Base-by-base conservation (phyloP, 1,140 invertebrate genomes). In the Coboldia fuscipes region DNA sequence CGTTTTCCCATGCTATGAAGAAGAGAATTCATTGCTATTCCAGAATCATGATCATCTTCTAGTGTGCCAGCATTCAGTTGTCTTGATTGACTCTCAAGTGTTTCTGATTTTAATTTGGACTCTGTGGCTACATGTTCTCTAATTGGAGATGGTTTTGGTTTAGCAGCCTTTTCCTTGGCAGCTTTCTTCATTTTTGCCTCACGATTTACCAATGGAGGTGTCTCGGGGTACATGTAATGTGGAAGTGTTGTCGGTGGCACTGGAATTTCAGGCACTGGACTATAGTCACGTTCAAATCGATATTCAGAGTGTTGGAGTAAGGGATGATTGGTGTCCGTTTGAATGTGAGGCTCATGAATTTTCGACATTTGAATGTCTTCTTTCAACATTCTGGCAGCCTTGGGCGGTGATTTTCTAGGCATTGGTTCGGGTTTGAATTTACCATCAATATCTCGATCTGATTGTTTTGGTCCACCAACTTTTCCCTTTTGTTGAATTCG, bases 231-330 rank as follows among this genome's bases (percentile, higher is more conserved):
- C 38, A 72, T 56, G 46, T 72, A 68, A 41, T 72, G 70, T 17
- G 63, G 64, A 38, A 66, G 58, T 43, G 71, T 70, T 2, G 68
- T 68, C 13, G 69, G 69, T 43, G 71, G 66, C 16, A 71, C 57
- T 32, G 70, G 70, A 41, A 70, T 70, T 22, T 71, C 60, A 8
- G 64, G 56, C 29, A 65, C 63, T 38, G 66, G 59, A 45, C 61
- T 55, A 43, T 63, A 62, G 36, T 66, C 60, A 30, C 62, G 65
- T 42, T 80, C 75, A 44, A 70, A 79, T 40, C 74, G 66, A 43
- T 78, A 72, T 43, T 76, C 72, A 0, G 75, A 79, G 53, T 80
- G 75, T 47, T 79, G 76, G 4, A 75, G 45, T 15, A 76, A 51
- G 10, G 72, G 72, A 57, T 78, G 72, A 42, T 62, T 62, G 42